These are phyloP conservation scores for Scortum barcoo DNA, from an alignment of 2,113 vertebrate genomes.

Conservation along the genomic window DNA sequence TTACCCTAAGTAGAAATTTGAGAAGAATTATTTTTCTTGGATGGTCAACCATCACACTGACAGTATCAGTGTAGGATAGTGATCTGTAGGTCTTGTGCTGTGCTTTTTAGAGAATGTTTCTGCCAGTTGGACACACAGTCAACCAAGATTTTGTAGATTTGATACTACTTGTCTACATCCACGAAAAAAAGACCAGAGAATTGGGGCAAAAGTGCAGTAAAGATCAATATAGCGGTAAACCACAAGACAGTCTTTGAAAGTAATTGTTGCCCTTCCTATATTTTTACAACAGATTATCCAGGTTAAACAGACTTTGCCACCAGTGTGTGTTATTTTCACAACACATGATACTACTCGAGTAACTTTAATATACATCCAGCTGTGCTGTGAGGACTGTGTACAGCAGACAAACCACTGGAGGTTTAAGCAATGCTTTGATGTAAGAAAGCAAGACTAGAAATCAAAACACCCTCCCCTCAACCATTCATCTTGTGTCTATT, in stretches of 20 bases:
- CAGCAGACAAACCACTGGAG: not conserved
- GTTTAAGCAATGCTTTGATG: not conserved
- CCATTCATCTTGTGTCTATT: not conserved
- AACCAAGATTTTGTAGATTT: too few relatives aligned
- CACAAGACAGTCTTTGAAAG: not conserved
- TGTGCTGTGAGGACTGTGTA: not conserved
- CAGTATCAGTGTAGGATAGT: not conserved
- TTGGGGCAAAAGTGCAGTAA: too few relatives aligned
- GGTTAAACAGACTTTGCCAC: not conserved
- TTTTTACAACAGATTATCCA: not conserved
- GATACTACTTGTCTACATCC: too few relatives aligned
- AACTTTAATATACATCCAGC: not conserved
- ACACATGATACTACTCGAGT: not conserved
- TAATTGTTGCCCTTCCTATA: not conserved
- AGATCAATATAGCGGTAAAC: too few relatives aligned
- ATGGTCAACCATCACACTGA: not conserved
- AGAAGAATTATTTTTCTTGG: not conserved
- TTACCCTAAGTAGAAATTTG: not conserved
- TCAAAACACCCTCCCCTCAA: not conserved
- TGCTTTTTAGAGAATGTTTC: not conserved
- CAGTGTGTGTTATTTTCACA: not conserved
- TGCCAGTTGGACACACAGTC: not conserved
- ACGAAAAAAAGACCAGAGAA: too few relatives aligned
- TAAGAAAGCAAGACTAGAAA: not conserved
- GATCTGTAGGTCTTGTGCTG: not conserved